Evolutionary conservation across 2,888 invertebrate genomes (phyloP), one percentile per base, ranked within the genome.

Genomic region (Acrocyrtus sp.): DNA sequence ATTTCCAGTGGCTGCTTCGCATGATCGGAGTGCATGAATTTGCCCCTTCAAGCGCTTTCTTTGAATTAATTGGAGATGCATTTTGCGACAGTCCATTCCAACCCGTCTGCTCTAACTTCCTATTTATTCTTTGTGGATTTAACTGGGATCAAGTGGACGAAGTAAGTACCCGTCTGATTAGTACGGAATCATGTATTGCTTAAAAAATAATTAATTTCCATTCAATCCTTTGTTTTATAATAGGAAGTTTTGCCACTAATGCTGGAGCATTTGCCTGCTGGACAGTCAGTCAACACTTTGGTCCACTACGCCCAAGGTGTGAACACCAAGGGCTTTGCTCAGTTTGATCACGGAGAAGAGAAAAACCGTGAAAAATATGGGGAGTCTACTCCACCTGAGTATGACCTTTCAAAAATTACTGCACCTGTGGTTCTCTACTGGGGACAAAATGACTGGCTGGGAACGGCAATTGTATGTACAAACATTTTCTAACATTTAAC

Each of bases 21-120:
- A 79, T 85, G 45, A 79, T 90, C 73, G 89, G 90, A 0, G 62
- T 86, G 0, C 84, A 89, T 48, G 91, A 93, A 81, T 90, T 93
- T 73, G 75, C 89, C 69, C 92, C 92, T 0, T 88, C 87, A 65
- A 85, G 82, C 51, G 84, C 83, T 1, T 85, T 91, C 6, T 83
- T 87, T 77, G 85, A 84, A 1, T 85, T 86, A 19, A 86, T 88
- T 29, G 88, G 88, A 19, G 83, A 86, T 67, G 65, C 85, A 0
- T 72, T 88, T 0, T 91, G 91, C 80, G 85, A 85, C 12, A 86
- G 86, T 0, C 86, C 87, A 60, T 81, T 75, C 61, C 89, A 87
- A 76, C 87, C 85, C 1, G 81, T 92, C 6, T 93, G 93, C 83
- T 86, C 87, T 48, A 90, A 90, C 82, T 83, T 90, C 0, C 82